Evolutionary conservation across 2,797 vertebrate genomes (phyloP), one percentile per base, ranked within the genome.

Genomic region (Anguilla anguilla): DNA sequence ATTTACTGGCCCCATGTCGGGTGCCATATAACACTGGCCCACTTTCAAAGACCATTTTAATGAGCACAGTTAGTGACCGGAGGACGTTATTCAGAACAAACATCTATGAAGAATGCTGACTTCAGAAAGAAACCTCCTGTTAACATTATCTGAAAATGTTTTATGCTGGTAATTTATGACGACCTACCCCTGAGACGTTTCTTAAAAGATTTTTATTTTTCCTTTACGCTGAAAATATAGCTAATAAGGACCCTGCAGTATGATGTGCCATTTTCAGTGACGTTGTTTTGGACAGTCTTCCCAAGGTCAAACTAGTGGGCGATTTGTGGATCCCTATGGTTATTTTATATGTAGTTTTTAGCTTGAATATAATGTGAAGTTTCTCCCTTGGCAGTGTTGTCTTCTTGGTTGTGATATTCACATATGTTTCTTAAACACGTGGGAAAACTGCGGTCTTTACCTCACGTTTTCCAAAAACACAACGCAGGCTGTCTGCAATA

Each of bases 31-130:
- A 79, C 46, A 77, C 25, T 77, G 74, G 25, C 31, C 35, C 17
- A 25, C 61, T 84, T 39, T 39, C 25, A 84, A 25, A 87, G 28
- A 59, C 31, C 83, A 74, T 57, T 85, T 87, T 84, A 85, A 87
- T 72, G 51, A 87, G 51, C 67, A 39, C n/a, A 7, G 43, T 59
- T 35, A 39, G 11, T 25, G 59, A 53, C 51, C 17, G 28, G 43
- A 55, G 15, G 25, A 43, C 39, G 3, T 85, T 35, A 49, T 2
- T n/a, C 22, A 46, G 83, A 25, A 84, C 51, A 59, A 59, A 53
- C 57, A 43, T 25, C 81, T 39, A 87, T 15, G 17, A 11, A 22
- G 39, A 69, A 69, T 69, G 64, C 43, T 17, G 6, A 0, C 15
- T 83, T 49, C 79, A 64, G 59, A 57, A 55, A 55, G 28, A 83